Evolutionary conservation across 2,113 vertebrate species (phyloP), one percentile per base, ranked within the genome.

Genomic region (Dryoscopus gambensis): DNA sequence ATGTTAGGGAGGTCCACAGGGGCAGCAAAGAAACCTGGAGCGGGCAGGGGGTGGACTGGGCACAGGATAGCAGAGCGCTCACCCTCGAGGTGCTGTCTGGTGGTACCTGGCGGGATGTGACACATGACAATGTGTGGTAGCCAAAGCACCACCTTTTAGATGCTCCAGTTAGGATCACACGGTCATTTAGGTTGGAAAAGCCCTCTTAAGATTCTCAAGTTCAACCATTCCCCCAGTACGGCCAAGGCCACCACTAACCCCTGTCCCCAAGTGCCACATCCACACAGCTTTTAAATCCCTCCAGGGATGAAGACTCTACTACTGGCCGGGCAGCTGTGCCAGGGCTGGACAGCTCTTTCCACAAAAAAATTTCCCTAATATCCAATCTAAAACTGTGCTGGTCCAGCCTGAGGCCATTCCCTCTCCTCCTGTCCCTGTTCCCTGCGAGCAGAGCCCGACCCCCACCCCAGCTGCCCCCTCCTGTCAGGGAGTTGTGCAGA

Each of bases 281-380:
- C 28, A n/a, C 10, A 17, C 0, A 0, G 7, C 5, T 55, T 56
- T 31, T 53, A 49, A 65, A 53, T 1, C 27, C 13, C 19, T 53
- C 18, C 5, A 6, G 50, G 4, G 11, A 14, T 13, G 3, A 1
- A 1, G 22, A 92, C 11, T 76, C 15, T 4, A 9, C 1, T 35
- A 23, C 14, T 30, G 5, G 12, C 46, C 52, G 15, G 7, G 11
- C 6, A 6, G 83, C 52, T 55, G 2, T 12, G 49, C 21, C 27
- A 59, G 8, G 37, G 11, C 7, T 44, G 13, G 7, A 70, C 5
- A 65, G 19, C 11, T 0, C 24, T 28, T 30, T 53, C 1, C 1
- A 7, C 10, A 7, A 42, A 35, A 15, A 24, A 6, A 8, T 9
- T 4, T 52, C 25, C 57, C 30, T 5, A 7, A 37, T 27, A 39